These are phyloP conservation scores for Antigone vipio DNA, from an alignment of 2,113 vertebrate species.

Conservation along the genomic window DNA sequence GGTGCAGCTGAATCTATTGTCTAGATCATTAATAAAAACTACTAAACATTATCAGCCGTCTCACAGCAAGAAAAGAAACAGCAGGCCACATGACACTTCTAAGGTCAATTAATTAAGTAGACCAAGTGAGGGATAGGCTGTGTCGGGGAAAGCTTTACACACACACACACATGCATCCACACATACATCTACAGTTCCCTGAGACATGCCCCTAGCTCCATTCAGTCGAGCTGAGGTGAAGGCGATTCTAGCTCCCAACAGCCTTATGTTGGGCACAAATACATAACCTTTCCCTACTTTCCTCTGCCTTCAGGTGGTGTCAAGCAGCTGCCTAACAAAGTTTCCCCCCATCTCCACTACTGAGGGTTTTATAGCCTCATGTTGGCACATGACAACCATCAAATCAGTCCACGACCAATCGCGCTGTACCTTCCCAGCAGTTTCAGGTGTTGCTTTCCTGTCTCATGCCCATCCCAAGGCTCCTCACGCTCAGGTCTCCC, in stretches of 20 bases:
- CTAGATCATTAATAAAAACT: background rate
- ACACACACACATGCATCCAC: too few species aligned
- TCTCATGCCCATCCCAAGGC: too few species aligned
- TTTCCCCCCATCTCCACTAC: background rate
- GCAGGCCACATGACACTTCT: background rate
- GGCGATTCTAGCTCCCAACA: background rate
- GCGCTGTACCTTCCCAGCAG: background rate
- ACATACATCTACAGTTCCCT: background rate
- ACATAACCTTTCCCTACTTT: background rate
- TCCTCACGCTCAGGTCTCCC: too few species aligned
- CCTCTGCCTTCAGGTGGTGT: background rate
- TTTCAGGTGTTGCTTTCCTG: background rate
- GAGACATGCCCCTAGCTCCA: background rate
- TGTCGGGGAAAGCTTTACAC: background rate
- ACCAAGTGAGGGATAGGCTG: background rate
- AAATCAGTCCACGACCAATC: background rate
- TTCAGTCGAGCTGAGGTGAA: background rate
- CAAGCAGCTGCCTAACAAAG: background rate
- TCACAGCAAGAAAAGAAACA: background rate
- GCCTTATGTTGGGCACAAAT: background rate
- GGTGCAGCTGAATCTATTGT: background rate
- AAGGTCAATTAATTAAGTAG: background rate
- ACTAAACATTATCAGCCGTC: background rate
- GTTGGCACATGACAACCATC: background rate
- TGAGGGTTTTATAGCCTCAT: background rate